These are phyloP conservation scores for Julus scandinavius DNA, from an alignment of 2,888 invertebrate genomes.

Conservation along the genomic window DNA sequence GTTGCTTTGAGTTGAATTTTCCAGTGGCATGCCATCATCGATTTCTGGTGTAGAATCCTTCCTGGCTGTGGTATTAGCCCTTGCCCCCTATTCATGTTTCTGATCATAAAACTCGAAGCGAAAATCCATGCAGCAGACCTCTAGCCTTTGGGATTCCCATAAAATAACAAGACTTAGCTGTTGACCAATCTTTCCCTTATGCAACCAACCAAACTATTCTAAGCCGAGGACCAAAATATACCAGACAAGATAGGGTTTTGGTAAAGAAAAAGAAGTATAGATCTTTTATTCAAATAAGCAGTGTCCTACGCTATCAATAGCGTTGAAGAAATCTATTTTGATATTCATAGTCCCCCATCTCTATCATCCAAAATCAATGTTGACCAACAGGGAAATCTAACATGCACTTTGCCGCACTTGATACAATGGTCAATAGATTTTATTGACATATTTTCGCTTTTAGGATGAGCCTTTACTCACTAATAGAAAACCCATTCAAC, in stretches of 20 bases:
- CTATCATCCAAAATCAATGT: constrained; percentile 45
- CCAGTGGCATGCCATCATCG: constrained; percentile 36
- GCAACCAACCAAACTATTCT: neutral
- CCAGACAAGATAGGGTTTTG: neutral
- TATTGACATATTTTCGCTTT: neutral
- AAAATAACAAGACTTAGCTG: constrained; percentile 19
- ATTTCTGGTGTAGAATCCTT: neutral
- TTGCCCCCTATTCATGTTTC: constrained; percentile 12
- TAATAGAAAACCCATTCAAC: neutral
- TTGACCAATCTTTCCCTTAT: neutral
- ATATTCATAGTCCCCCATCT: constrained; percentile 16
- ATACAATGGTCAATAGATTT: neutral
- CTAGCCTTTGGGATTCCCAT: neutral
- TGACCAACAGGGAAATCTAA: constrained; percentile 33
- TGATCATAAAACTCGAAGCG: constrained; percentile 28
- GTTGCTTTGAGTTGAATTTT: constrained; percentile 31
- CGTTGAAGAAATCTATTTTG: neutral
- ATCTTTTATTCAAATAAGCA: neutral
- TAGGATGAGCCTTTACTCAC: neutral
- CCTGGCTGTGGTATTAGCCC: neutral
- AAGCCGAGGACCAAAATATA: neutral
- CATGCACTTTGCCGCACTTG: neutral
- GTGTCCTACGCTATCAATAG: neutral
- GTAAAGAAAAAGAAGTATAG: neutral
- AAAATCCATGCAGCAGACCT: constrained; percentile 15